Base-by-base conservation (phyloP, 2,113 vertebrate species). In the Plestiodon gilberti region DNA sequence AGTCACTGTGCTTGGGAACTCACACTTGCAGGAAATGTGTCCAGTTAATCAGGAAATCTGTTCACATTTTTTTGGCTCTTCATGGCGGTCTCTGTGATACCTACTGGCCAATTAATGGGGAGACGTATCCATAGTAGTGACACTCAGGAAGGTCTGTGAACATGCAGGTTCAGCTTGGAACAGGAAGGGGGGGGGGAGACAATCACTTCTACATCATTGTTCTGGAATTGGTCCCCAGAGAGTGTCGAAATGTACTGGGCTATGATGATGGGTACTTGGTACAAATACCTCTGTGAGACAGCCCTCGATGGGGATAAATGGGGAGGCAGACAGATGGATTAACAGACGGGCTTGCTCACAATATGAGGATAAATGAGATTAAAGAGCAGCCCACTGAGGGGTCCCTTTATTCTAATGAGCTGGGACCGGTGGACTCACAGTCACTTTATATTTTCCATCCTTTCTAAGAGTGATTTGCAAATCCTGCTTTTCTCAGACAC, bases 271-370 rank as follows among this genome's bases (percentile, higher is more conserved):
- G 55, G 3, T 33, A 55, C 78, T 78, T 79, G 65, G 52, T 38
- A 57, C 70, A 88, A 84, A 88, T 84, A 75, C 70, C 52, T 43
- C 35, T 81, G 61, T 30, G 84, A 78, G 81, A 87, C 59, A 85
- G 82, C 69, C 59, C 69, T 87, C 64, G 70, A 9, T 77, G n/a
- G 13, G 52, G 43, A 82, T 13, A 1, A 40, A 2, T 78, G 71
- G 80, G 10, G 57, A 79, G 87, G 78, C 2, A 48, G 1, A 0
- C 61, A 74, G 88, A 78, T 18, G 62, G n/a, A 85, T 84, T 75
- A 88, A 74, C 78, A 69, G 82, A 82, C 64, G 61, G 25, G 23
- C 6, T 73, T 75, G 71, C 73, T 62, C 38, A 76, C 28, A 76
- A 76, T 3, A 18, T 79, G 83, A 83, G 82, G 70, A 23, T 81